These are phyloP conservation scores for Echinometra lucunter DNA, from an alignment of 53 echinoderm and acorn worm species.

Conservation along the genomic window DNA sequence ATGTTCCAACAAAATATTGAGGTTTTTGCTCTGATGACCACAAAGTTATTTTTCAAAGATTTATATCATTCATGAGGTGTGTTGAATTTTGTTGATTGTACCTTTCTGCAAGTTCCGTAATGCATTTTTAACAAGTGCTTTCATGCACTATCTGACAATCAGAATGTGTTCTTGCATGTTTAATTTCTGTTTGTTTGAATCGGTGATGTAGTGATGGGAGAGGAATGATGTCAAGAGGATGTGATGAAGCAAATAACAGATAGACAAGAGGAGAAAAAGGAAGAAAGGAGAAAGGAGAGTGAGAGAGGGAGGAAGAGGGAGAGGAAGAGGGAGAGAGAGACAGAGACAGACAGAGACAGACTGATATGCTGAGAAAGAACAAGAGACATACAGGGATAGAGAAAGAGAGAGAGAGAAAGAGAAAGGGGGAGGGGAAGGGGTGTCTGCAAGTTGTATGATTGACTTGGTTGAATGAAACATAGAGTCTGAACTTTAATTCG, in stretches of 20 bases:
- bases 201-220: background rate
- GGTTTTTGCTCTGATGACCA: constrained; percentile 14
- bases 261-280: background rate
- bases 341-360: background rate
- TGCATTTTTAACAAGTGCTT: constrained; percentile 17
- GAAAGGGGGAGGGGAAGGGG: background rate
- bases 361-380: no score
- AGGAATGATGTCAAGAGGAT: background rate
- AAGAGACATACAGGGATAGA: background rate
- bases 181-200: background rate
- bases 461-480: background rate
- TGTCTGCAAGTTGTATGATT: no score
- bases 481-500: background rate
- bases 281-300: background rate
- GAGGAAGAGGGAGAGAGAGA: background rate
- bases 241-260: background rate
- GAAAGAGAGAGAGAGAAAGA: background rate
- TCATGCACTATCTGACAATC: background rate
- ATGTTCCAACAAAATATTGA: background rate
- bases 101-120: background rate
- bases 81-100: constrained; percentile 23
- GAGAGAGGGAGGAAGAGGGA: background rate
- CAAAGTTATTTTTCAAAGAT: constrained; percentile 15
- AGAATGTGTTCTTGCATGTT: background rate
- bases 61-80: background rate